Evolutionary conservation across 2,113 vertebrate genomes (phyloP).

Genomic region (Aspiorhynchus laticeps): DNA sequence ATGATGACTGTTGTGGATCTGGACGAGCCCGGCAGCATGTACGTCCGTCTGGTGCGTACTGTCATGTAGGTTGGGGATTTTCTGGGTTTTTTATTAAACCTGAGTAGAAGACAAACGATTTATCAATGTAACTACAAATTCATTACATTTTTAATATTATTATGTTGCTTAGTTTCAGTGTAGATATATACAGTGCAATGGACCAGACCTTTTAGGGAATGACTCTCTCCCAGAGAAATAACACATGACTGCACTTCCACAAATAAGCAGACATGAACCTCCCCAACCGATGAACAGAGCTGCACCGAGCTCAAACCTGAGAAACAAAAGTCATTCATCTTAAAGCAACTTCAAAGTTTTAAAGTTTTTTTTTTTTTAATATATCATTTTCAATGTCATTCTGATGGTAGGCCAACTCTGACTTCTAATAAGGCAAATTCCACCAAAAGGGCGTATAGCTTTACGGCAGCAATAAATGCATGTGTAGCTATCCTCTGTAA

Average conservation of each 20-base stretch:
- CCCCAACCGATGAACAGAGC: conserved; percentile 95
- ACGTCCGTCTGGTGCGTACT: conserved; percentile 61
- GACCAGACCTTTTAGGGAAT: conserved; percentile 62
- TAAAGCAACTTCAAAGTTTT: background rate
- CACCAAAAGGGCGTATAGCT: no score
- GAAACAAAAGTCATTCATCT: conserved; percentile 41
- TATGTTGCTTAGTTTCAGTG: background rate
- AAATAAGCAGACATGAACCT: conserved; percentile 87
- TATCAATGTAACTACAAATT: background rate
- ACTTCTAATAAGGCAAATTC: no score
- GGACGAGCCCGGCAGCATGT: conserved; percentile 63
- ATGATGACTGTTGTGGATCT: conserved; percentile 42
- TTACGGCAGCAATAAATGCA: no score
- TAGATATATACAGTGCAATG: background rate
- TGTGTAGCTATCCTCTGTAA: no score
- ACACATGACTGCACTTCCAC: conserved; percentile 83
- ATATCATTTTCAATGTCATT: no score
- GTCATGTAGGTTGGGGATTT: conserved; percentile 62
- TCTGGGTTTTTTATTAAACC: conserved; percentile 56
- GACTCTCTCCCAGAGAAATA: conserved; percentile 77
- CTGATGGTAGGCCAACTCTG: no score
- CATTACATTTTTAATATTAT: background rate
- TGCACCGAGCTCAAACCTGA: conserved; percentile 90
- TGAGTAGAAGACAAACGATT: conserved; percentile 35
- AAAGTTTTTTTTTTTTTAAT: background rate